Conservation (phyloP, 2,797 vertebrate species). For the Coranthus polyacanthus region DNA sequence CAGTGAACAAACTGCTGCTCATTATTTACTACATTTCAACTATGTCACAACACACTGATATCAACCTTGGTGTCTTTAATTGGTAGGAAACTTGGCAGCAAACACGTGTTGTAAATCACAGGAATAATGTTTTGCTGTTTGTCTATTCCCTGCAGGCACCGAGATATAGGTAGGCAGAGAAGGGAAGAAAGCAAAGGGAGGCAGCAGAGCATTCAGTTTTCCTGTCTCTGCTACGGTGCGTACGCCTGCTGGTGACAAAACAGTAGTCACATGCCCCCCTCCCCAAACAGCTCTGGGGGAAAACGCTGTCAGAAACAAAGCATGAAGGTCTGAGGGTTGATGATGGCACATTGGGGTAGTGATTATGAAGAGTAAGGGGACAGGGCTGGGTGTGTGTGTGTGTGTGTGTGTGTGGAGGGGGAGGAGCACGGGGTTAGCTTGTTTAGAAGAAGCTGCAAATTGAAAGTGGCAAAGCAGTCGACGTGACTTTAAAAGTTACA, state of each 20-base stretch:
- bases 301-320: conserved; percentile 70
- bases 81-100: conserved; percentile 29
- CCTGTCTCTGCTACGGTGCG: conserved; percentile 9
- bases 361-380: conserved; percentile 38
- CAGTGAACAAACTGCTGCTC: neutral
- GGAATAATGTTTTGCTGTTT: conserved; percentile 45
- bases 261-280: conserved; percentile 38
- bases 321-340: conserved; percentile 38
- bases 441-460: conserved; percentile 72
- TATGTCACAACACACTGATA: neutral
- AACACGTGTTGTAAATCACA: conserved; percentile 35
- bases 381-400: conserved; percentile 4
- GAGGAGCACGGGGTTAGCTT: conserved; percentile 45
- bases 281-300: conserved; percentile 7
- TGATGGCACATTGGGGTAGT: conserved; percentile 38
- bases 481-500: conserved; percentile 78
- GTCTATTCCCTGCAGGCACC: conserved; percentile 37
- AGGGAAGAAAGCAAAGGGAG: neutral
- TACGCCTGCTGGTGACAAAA: conserved; percentile 53
- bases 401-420: conserved; percentile 1
- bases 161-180: conserved; percentile 10
- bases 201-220: conserved; percentile 31
- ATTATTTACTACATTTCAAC: conserved; percentile 41
- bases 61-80: conserved; percentile 27
- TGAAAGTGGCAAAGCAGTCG: conserved; percentile 77